Conservation (phyloP, 2,888 invertebrate genomes). For the Heterodera filipjevi region DNA sequence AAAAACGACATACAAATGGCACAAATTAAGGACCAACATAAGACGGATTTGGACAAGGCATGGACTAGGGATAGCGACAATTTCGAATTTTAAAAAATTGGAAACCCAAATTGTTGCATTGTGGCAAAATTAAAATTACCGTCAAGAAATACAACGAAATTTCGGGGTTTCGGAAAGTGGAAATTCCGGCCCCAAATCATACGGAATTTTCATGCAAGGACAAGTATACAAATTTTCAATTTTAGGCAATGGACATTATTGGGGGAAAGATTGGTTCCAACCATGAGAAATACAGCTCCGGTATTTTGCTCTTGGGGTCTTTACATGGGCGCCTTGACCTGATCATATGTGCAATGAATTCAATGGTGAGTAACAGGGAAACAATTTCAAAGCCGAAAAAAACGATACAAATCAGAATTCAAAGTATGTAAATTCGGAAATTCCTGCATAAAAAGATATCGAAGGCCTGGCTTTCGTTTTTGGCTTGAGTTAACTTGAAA, state of each 20-base stretch:
- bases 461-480: too few relatives aligned
- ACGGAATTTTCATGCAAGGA: background rate
- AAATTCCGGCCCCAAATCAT: too few relatives aligned
- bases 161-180: too few relatives aligned
- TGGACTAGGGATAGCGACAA: background rate
- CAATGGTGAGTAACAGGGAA: background rate
- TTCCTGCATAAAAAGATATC: too few relatives aligned
- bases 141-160: too few relatives aligned
- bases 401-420: too few relatives aligned
- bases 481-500: too few relatives aligned
- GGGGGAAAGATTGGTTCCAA: background rate
- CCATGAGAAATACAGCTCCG: background rate
- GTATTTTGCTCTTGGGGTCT: background rate
- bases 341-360: background rate
- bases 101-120: too few relatives aligned
- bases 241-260: background rate
- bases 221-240: background rate
- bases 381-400: too few relatives aligned
- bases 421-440: too few relatives aligned
- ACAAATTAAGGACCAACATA: background rate
- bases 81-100: too few relatives aligned
- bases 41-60: background rate
- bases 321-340: background rate
- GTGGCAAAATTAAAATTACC: too few relatives aligned
- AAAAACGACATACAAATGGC: background rate